Evolutionary conservation across 2,797 vertebrate species (phyloP).

Genomic region (Podargus strigoides): DNA sequence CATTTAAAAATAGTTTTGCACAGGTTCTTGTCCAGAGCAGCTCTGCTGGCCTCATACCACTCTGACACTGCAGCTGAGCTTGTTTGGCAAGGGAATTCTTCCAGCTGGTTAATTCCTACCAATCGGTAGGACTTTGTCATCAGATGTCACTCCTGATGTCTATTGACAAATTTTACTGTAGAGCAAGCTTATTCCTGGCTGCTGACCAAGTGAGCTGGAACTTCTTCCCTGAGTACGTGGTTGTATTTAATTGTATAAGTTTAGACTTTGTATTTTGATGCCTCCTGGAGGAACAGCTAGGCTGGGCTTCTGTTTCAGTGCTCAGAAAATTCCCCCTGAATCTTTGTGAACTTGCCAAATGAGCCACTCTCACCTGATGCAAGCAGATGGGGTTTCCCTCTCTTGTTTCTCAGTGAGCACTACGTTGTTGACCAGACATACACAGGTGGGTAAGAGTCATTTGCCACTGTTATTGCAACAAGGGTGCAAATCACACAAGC

Average conservation of each 20-base stretch:
- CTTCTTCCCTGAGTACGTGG: background rate
- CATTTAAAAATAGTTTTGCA: background rate
- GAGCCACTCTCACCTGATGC: background rate
- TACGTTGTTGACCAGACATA: background rate
- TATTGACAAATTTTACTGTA: background rate
- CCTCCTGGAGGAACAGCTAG: background rate
- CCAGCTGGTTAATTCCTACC: background rate
- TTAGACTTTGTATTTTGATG: background rate
- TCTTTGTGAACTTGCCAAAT: background rate
- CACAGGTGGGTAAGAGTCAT: background rate
- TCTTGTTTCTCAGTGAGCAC: fast-evolving
- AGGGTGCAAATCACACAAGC: background rate
- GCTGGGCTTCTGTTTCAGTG: background rate
- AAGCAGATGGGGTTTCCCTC: background rate
- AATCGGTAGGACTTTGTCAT: background rate
- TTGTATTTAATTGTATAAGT: background rate
- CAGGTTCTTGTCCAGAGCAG: background rate
- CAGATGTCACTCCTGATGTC: background rate
- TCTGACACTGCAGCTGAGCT: background rate
- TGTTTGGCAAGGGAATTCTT: background rate
- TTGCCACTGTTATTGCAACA: background rate
- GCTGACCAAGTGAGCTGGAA: background rate
- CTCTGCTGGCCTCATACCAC: background rate
- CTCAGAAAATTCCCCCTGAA: background rate
- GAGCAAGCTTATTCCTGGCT: background rate